Evolutionary conservation across 2,797 vertebrate genomes (phyloP).

Genomic region (Squalus acanthias): DNA sequence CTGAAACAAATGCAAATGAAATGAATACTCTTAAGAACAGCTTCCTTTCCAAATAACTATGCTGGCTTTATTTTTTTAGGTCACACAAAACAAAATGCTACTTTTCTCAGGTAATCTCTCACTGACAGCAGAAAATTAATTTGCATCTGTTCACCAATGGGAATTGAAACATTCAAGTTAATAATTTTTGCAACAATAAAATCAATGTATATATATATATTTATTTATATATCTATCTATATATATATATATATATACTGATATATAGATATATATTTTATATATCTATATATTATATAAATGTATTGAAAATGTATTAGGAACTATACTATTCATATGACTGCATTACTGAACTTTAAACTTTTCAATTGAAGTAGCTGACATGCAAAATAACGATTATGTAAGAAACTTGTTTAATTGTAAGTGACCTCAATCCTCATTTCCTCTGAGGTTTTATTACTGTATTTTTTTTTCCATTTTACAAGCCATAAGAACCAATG

Average conservation of each 20-base stretch:
- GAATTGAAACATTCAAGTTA: slow-evolving; percentile 1
- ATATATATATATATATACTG: background rate
- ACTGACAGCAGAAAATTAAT: background rate
- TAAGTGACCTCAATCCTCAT: background rate
- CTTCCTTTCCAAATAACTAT: background rate
- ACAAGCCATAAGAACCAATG: slow-evolving; percentile 28
- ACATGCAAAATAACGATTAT: background rate
- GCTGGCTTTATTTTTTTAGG: background rate
- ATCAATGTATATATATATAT: background rate
- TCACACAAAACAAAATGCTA: background rate
- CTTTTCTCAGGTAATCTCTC: background rate
- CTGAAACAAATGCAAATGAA: slow-evolving; percentile 19
- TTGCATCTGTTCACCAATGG: background rate
- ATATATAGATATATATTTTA: too few species aligned
- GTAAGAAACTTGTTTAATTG: background rate
- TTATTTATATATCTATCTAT: background rate
- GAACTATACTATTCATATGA: background rate
- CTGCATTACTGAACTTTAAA: slow-evolving; percentile 12
- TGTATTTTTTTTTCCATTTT: slow-evolving; percentile 10
- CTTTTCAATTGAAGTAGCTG: background rate
- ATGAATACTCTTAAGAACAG: background rate
- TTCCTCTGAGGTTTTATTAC: slow-evolving; percentile 1
- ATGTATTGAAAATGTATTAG: background rate
- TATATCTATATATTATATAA: slow-evolving; percentile 13
- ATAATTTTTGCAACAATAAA: slow-evolving; percentile 18